phyloP scores from a whole-genome alignment of 2,888 invertebrate species.

The Drosophila seclusa region DNA sequence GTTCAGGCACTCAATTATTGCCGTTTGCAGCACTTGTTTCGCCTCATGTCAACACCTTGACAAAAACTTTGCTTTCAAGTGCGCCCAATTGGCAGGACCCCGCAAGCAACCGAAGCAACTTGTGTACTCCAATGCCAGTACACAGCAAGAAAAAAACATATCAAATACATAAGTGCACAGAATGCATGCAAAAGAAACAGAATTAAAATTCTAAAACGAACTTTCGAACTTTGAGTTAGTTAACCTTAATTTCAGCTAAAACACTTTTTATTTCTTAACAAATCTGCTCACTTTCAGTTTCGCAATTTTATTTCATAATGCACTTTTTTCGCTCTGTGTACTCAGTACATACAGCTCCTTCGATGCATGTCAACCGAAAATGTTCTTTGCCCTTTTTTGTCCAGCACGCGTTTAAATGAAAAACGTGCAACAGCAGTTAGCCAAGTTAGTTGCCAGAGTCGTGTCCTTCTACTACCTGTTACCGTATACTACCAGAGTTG shows the following conservation, averaged over 20 bases:
- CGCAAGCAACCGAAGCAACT: conserved; percentile 15
- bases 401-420: conserved; percentile 65
- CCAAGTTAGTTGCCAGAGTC: conserved; percentile 44
- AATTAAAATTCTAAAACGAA: background rate
- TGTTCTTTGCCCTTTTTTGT: conserved; percentile 50
- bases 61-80: conserved; percentile 58
- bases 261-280: background rate
- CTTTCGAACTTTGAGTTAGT: too few species aligned
- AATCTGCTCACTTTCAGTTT: background rate
- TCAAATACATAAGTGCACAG: background rate
- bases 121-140: conserved; percentile 10
- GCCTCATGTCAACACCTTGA: conserved; percentile 64
- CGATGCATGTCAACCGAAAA: conserved; percentile 65
- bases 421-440: conserved; percentile 68
- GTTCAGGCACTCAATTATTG: conserved; percentile 32
- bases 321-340: background rate
- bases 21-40: conserved; percentile 14
- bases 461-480: conserved; percentile 19
- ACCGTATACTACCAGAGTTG: conserved; percentile 27
- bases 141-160: background rate
- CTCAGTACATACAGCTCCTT: conserved; percentile 28
- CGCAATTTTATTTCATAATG: background rate
- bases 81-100: conserved; percentile 48
- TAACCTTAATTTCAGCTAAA: background rate
- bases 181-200: background rate